These are phyloP conservation scores for Acrossocheilus wenchowensis DNA, from an alignment of 2,797 vertebrate genomes.

Conservation along the genomic window DNA sequence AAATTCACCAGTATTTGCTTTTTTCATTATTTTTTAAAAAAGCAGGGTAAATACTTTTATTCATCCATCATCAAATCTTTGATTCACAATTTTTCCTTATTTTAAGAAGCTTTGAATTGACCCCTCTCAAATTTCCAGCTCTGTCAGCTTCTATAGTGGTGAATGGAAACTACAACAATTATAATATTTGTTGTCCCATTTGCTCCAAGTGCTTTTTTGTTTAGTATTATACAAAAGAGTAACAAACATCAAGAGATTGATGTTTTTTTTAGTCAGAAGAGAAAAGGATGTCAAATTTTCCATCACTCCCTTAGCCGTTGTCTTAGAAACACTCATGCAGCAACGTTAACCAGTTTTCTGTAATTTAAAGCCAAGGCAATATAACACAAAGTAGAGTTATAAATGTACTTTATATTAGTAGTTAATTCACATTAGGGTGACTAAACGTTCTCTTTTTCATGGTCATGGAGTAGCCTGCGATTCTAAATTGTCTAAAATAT, in stretches of 20 bases:
- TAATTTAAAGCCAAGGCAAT: not conserved
- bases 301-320: not conserved
- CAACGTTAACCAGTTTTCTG: not conserved
- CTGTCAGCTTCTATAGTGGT: not conserved
- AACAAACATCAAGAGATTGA: not conserved
- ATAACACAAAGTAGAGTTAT: not conserved
- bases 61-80: not conserved
- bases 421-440: not conserved
- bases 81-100: not conserved
- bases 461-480: not conserved
- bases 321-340: not conserved
- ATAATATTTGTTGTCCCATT: not conserved
- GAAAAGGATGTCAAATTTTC: not conserved
- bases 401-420: not conserved
- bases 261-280: not conserved
- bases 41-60: not conserved
- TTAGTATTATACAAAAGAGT: not conserved
- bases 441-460: not conserved
- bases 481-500: not conserved
- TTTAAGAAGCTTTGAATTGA: not conserved
- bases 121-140: not conserved
- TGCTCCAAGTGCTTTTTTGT: not conserved
- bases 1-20: not conserved
- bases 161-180: not conserved
- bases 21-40: not conserved